These are phyloP conservation scores for Aphyosemion australe DNA, from an alignment of 2,113 vertebrate genomes.

Conservation along the genomic window DNA sequence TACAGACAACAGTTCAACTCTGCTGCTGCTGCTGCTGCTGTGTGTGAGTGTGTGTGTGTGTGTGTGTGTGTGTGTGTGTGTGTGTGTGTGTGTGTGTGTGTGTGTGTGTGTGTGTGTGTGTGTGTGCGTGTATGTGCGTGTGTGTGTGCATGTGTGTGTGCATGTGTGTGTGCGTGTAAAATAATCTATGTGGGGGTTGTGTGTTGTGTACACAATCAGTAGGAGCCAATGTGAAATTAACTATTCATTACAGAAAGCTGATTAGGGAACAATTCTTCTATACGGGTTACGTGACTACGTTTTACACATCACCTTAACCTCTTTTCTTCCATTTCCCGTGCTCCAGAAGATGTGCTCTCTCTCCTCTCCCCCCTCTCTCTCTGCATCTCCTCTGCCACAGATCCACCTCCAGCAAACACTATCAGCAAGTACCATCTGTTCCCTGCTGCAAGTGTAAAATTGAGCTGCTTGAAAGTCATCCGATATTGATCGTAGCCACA, in stretches of 20 bases:
- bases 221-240: constrained; percentile 65
- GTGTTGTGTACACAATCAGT: constrained; percentile 52
- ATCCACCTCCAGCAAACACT: constrained; percentile 63
- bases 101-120: constrained; percentile 8
- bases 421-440: constrained; percentile 74
- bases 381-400: constrained; percentile 40
- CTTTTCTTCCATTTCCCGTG: constrained; percentile 25
- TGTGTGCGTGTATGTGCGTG: no score
- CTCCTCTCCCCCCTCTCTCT: neutral
- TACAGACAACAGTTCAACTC: constrained; percentile 33
- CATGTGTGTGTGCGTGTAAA: constrained; percentile 30
- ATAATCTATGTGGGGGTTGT: constrained; percentile 44
- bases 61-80: neutral
- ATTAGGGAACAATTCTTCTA: constrained; percentile 62
- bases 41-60: constrained; percentile 14
- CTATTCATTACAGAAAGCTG: constrained; percentile 68
- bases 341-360: constrained; percentile 38
- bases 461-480: constrained; percentile 70
- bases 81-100: constrained; percentile 21
- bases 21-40: constrained; percentile 22
- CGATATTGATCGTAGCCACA: constrained; percentile 68
- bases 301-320: constrained; percentile 47
- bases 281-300: constrained; percentile 50
- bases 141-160: no score
- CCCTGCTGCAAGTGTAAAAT: constrained; percentile 74